phyloP scores from a whole-genome alignment of 2,797 vertebrate species.

The Tenualosa ilisha region DNA sequence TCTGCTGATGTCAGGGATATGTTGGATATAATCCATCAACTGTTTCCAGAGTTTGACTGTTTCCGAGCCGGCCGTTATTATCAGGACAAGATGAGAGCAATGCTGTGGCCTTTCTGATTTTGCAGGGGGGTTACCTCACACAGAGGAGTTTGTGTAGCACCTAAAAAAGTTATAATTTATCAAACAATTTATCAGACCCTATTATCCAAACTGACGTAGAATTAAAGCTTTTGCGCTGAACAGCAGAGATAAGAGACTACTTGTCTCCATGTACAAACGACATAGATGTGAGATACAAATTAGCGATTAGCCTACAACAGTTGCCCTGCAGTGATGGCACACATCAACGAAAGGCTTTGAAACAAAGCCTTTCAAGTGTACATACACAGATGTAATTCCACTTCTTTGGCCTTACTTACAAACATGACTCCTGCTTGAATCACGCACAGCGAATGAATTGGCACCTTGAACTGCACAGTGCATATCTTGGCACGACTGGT shows the following conservation, averaged over 20 bases:
- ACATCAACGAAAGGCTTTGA: background rate
- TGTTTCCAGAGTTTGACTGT: slow-evolving; percentile 56
- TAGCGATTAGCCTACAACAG: background rate
- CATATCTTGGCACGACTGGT: no score
- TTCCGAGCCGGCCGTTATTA: slow-evolving; percentile 45
- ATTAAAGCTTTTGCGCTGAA: background rate
- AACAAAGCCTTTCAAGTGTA: slow-evolving; percentile 9
- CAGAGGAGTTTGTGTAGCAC: background rate
- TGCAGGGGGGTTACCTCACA: background rate
- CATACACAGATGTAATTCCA: background rate
- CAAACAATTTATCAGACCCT: background rate
- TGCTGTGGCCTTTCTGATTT: background rate
- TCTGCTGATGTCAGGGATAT: slow-evolving; percentile 60
- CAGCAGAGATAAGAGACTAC: background rate
- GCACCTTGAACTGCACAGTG: no score
- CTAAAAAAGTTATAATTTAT: background rate
- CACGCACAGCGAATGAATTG: background rate
- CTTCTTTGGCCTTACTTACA: background rate
- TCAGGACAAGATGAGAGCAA: slow-evolving; percentile 8
- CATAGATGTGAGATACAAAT: background rate
- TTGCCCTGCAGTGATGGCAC: background rate
- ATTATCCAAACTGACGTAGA: background rate
- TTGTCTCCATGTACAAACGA: background rate
- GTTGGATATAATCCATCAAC: slow-evolving; percentile 65
- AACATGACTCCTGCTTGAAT: background rate